These are phyloP conservation scores for Tethea ocularis DNA, from an alignment of 2,888 invertebrate species.

Conservation along the genomic window DNA sequence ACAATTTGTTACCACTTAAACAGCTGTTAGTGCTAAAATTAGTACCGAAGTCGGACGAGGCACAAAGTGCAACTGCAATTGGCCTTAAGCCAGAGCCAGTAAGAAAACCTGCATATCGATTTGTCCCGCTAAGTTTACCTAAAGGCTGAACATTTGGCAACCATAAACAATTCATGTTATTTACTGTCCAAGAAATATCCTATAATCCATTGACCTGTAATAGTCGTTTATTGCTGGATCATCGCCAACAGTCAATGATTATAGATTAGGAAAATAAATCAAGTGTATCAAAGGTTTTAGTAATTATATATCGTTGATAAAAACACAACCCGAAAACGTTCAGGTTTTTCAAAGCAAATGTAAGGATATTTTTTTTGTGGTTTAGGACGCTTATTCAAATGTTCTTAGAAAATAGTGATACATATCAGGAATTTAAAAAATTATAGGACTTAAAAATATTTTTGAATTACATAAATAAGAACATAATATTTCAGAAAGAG, in stretches of 20 bases:
- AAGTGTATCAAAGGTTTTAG: neutral
- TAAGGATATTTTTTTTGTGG: too few species aligned
- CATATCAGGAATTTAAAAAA: too few species aligned
- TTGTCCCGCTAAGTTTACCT: slow-evolving; percentile 36
- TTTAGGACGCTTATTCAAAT: too few species aligned
- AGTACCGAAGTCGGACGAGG: slow-evolving; percentile 21
- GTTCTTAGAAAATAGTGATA: too few species aligned
- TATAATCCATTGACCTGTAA: slow-evolving; percentile 2
- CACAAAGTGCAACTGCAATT: slow-evolving; percentile 51
- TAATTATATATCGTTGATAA: neutral
- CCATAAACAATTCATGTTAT: slow-evolving; percentile 35
- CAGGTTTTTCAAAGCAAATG: too few species aligned
- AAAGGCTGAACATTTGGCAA: slow-evolving; percentile 38
- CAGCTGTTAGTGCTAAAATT: slow-evolving; percentile 25
- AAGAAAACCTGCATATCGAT: slow-evolving; percentile 65
- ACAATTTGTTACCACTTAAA: slow-evolving; percentile 5
- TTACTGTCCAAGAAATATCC: slow-evolving; percentile 19
- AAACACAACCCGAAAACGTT: too few species aligned
- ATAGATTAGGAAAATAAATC: neutral
- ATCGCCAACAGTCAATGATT: neutral
- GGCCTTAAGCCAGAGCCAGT: slow-evolving; percentile 49
- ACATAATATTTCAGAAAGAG: too few species aligned
- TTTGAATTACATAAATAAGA: too few species aligned
- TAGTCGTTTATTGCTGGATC: neutral
- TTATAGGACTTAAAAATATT: too few species aligned